These are phyloP conservation scores for Enteromius treurensis DNA, from an alignment of 2,797 vertebrate species.

Conservation along the genomic window DNA sequence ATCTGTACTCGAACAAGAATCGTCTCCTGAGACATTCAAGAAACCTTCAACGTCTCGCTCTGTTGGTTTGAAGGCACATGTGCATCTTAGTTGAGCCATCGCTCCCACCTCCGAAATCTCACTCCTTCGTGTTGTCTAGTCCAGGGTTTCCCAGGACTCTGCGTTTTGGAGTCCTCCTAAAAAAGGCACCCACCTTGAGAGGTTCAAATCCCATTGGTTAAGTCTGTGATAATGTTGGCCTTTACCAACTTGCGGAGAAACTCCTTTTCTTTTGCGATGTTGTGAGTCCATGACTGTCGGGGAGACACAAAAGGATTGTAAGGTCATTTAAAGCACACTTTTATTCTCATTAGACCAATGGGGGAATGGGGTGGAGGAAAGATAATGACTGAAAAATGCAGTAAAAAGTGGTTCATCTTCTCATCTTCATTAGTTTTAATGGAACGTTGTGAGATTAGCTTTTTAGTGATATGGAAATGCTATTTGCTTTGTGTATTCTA, in stretches of 20 bases:
- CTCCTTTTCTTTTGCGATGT: conserved; percentile 90
- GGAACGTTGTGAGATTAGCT: not conserved
- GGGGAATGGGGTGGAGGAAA: too few relatives aligned
- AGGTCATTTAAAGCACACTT: not conserved
- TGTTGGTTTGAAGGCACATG: conserved; percentile 78
- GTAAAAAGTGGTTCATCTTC: too few relatives aligned
- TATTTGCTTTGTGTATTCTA: not conserved
- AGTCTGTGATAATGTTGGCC: conserved; percentile 86
- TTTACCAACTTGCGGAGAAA: conserved; percentile 90
- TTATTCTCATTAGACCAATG: not conserved
- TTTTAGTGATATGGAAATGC: not conserved
- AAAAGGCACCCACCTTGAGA: conserved; percentile 60
- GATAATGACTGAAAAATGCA: too few relatives aligned
- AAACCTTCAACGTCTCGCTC: conserved; percentile 41
- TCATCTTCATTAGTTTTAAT: not conserved
- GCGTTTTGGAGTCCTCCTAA: conserved; percentile 59
- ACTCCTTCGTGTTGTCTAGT: conserved; percentile 20
- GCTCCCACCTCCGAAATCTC: conserved; percentile 53
- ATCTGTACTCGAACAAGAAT: conserved; percentile 8
- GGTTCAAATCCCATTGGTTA: conserved; percentile 86
- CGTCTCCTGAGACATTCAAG: conserved; percentile 55
- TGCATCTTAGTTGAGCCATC: conserved; percentile 35
- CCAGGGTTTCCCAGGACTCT: conserved; percentile 59
- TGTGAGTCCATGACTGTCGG: conserved; percentile 91
- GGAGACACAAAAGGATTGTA: conserved; percentile 45